Evolutionary conservation across 2,888 invertebrate genomes (phyloP).

Genomic region (Drosophila mulleri): DNA sequence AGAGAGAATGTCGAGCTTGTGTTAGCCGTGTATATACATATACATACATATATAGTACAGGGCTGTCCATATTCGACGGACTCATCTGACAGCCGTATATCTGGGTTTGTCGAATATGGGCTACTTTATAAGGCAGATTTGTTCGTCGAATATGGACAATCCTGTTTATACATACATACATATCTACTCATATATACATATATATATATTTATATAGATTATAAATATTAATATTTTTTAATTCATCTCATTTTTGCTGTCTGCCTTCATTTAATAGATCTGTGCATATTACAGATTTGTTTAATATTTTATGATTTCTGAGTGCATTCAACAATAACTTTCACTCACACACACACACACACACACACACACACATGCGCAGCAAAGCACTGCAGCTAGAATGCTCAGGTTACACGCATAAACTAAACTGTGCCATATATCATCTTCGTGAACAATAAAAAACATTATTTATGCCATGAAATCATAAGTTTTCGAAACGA

Average conservation of each 20-base stretch:
- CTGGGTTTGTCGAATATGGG: too few relatives aligned
- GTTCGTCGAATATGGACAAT: too few relatives aligned
- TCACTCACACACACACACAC: not conserved
- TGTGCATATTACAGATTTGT: not conserved
- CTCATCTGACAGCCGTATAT: too few relatives aligned
- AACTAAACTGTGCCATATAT: constrained; percentile 62
- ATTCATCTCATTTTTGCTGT: not conserved
- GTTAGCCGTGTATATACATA: too few relatives aligned
- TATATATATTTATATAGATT: too few relatives aligned
- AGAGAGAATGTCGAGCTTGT: too few relatives aligned
- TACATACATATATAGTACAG: too few relatives aligned
- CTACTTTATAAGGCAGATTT: too few relatives aligned
- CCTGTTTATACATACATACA: not conserved
- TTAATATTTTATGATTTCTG: not conserved
- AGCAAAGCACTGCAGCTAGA: constrained; percentile 12
- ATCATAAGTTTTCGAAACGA: constrained; percentile 4
- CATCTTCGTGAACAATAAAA: constrained; percentile 57
- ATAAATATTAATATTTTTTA: too few relatives aligned
- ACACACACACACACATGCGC: not conserved
- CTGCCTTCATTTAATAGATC: not conserved
- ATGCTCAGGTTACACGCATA: constrained; percentile 69
- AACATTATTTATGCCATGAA: constrained; percentile 47
- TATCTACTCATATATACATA: not conserved
- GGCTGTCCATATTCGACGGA: too few relatives aligned
- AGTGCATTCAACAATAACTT: not conserved